Conservation (phyloP, 2,113 vertebrate species). For the Crypturellus undulatus region DNA sequence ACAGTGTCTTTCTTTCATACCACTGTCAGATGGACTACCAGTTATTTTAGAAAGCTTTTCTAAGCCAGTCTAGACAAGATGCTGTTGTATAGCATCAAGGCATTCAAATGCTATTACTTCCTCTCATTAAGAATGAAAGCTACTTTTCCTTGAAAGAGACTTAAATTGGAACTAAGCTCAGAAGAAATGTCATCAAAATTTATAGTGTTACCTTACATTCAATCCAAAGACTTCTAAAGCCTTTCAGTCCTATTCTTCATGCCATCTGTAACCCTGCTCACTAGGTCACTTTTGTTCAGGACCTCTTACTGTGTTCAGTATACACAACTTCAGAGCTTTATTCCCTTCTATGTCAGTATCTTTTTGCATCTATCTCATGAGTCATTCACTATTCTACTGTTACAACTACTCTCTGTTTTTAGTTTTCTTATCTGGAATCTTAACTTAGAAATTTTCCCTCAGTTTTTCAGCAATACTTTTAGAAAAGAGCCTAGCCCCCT, state of each 20-base stretch:
- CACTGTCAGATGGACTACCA: background rate
- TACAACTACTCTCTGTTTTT: background rate
- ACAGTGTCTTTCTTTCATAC: background rate
- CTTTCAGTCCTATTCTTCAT: background rate
- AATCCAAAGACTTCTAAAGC: background rate
- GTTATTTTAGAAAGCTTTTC: background rate
- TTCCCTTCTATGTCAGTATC: background rate
- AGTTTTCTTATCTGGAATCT: background rate
- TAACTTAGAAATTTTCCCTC: background rate
- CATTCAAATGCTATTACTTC: background rate
- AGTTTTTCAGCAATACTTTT: background rate
- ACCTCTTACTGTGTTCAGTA: background rate
- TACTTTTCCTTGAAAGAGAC: background rate
- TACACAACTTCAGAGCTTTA: background rate
- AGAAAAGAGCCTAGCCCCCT: background rate
- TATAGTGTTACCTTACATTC: background rate
- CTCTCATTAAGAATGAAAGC: slow-evolving; percentile 16
- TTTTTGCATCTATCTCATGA: too few species aligned
- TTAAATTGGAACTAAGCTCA: background rate
- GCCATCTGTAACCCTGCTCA: background rate
- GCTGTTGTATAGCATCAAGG: background rate
- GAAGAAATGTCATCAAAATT: background rate
- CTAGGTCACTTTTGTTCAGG: background rate
- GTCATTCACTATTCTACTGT: background rate
- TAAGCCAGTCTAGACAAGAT: background rate